Evolutionary conservation across 2,888 invertebrate genomes (phyloP).

Genomic region (Acanthosoma haemorrhoidale): DNA sequence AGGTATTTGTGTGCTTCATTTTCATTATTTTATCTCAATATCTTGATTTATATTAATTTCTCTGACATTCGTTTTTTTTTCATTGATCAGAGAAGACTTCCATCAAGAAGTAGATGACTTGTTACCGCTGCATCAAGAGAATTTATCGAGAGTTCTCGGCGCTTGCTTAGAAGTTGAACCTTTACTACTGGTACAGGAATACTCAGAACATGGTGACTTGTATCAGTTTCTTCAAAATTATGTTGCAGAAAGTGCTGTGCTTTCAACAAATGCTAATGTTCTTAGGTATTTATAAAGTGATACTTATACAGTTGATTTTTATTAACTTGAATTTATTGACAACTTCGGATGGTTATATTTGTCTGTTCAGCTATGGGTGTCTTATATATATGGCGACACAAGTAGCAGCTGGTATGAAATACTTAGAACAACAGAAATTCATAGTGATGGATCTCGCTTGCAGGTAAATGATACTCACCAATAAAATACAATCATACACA

Average conservation of each 20-base stretch:
- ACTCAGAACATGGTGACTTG: slow-evolving; percentile 75
- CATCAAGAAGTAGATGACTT: slow-evolving; percentile 65
- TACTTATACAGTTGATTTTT: not conserved
- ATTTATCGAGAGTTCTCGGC: slow-evolving; percentile 70
- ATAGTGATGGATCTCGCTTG: slow-evolving; percentile 82
- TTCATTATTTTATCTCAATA: not conserved
- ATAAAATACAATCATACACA: no score
- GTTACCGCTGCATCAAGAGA: slow-evolving; percentile 64
- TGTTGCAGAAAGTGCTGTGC: slow-evolving; percentile 62
- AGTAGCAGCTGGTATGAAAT: slow-evolving; percentile 86
- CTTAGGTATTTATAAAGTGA: slow-evolving; percentile 55
- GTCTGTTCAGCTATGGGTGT: slow-evolving; percentile 66
- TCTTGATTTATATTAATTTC: not conserved
- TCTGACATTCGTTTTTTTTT: not conserved
- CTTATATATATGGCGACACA: slow-evolving; percentile 81
- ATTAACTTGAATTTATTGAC: no score
- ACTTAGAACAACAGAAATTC: slow-evolving; percentile 76
- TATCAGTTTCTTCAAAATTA: slow-evolving; percentile 72
- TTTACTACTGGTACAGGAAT: slow-evolving; percentile 75
- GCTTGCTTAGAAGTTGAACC: slow-evolving; percentile 71
- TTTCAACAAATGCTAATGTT: slow-evolving; percentile 57
- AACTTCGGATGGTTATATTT: not conserved
- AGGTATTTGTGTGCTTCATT: slow-evolving; percentile 44
- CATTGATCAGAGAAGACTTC: slow-evolving; percentile 59
- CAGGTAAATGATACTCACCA: slow-evolving; percentile 63